Evolutionary conservation across 2,797 vertebrate genomes (phyloP).

Genomic region (Poecile montanus): DNA sequence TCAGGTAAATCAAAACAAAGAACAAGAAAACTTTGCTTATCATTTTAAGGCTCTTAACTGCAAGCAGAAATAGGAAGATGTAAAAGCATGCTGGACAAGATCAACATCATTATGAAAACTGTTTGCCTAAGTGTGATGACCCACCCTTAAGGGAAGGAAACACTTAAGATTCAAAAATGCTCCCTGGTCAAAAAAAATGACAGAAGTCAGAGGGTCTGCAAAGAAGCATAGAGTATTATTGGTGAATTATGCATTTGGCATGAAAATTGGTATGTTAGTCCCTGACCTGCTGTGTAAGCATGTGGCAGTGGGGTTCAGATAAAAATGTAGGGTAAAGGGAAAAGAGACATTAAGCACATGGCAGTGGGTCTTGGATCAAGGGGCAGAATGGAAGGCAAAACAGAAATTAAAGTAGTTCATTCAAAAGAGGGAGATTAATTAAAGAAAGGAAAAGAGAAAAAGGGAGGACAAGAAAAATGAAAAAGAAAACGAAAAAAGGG

Average conservation of each 20-base stretch:
- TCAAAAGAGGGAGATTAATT: not conserved
- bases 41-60: not conserved
- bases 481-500: not conserved
- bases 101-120: not conserved
- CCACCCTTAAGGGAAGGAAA: not conserved
- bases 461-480: not conserved
- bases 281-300: not conserved
- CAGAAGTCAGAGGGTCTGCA: not conserved
- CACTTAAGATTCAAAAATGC: not conserved
- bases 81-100: not conserved
- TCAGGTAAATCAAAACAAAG: conserved; percentile 85
- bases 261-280: not conserved
- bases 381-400: not conserved
- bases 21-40: not conserved
- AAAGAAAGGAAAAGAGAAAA: not conserved
- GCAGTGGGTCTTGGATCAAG: not conserved
- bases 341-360: not conserved
- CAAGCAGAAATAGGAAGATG: not conserved
- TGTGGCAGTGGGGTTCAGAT: not conserved
- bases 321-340: not conserved
- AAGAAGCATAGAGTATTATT: not conserved
- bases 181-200: not conserved
- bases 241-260: not conserved
- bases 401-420: not conserved
- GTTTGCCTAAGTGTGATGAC: not conserved